These are phyloP conservation scores for Lydus trimaculatus DNA, from an alignment of 2,888 invertebrate species.

Conservation along the genomic window DNA sequence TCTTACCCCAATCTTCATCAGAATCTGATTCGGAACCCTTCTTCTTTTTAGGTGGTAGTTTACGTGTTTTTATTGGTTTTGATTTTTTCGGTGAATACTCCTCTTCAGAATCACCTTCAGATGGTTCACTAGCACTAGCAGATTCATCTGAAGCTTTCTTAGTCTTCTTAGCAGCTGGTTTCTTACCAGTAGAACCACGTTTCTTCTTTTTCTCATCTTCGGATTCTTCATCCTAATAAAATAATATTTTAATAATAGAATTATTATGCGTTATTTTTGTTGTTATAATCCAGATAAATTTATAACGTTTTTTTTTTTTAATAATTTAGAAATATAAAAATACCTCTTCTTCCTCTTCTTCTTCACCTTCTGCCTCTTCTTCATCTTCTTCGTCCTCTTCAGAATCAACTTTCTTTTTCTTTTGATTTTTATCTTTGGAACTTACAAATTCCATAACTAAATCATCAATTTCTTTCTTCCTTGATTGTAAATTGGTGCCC, in stretches of 20 bases:
- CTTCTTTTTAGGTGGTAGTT: slow-evolving; percentile 66
- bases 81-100: slow-evolving; percentile 69
- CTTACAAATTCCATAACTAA: slow-evolving; percentile 81
- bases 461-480: slow-evolving; percentile 87
- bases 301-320: slow-evolving; percentile 1
- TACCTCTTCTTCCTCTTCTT: slow-evolving; percentile 32
- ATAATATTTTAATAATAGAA: not conserved
- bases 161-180: slow-evolving; percentile 60
- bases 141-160: slow-evolving; percentile 64
- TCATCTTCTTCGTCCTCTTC: slow-evolving; percentile 63
- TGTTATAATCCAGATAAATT: not conserved
- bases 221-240: slow-evolving; percentile 54
- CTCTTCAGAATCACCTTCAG: slow-evolving; percentile 66
- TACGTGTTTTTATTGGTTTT: slow-evolving; percentile 63
- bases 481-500: slow-evolving; percentile 75
- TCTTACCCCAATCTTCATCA: slow-evolving; percentile 74
- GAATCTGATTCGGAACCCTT: slow-evolving; percentile 74
- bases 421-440: slow-evolving; percentile 59
- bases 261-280: not conserved
- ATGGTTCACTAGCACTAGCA: slow-evolving; percentile 61
- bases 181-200: slow-evolving; percentile 64
- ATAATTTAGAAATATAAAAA: no score
- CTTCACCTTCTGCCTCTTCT: slow-evolving; percentile 60
- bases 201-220: slow-evolving; percentile 68
- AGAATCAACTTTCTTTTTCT: slow-evolving; percentile 60